A percentile compares a stretch with the other conserved stretches of the same genome.
Conservation (phyloP, 2,888 invertebrate genomes). For the Gastrophysa polygoni region DNA sequence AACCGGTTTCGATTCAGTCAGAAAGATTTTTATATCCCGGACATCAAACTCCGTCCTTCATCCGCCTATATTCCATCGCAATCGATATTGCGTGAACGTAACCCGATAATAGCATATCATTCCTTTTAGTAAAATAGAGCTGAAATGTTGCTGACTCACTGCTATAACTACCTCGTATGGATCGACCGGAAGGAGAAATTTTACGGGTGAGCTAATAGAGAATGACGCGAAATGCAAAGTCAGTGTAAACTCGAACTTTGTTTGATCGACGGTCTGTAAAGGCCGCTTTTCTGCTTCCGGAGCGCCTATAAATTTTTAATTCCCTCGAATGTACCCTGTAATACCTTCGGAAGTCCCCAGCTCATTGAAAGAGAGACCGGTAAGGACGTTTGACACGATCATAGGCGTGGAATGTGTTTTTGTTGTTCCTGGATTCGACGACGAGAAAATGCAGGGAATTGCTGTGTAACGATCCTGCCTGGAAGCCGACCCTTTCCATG, state of each 20-base stretch:
- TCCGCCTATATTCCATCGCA: not conserved
- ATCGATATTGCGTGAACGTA: not conserved
- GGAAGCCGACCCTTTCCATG: not conserved
- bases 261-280: slow-evolving; percentile 32
- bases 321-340: slow-evolving; percentile 41
- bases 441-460: too few relatives aligned
- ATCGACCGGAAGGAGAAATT: slow-evolving; percentile 1
- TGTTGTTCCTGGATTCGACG: too few relatives aligned
- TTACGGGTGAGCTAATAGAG: slow-evolving; percentile 1
- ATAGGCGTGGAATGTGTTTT: not conserved
- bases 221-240: slow-evolving; percentile 36
- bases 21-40: not conserved
- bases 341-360: slow-evolving; percentile 32
- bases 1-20: not conserved
- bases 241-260: slow-evolving; percentile 41
- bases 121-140: not conserved
- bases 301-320: slow-evolving; percentile 44
- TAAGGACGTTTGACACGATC: too few relatives aligned
- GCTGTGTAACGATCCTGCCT: too few relatives aligned
- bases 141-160: slow-evolving; percentile 13
- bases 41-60: not conserved
- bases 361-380: slow-evolving; percentile 32
- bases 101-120: not conserved
- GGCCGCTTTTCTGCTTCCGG: slow-evolving; percentile 24
- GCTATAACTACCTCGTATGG: slow-evolving; percentile 11